Conservation (phyloP, 2,888 invertebrate species). For the Napeogenes sylphis region DNA sequence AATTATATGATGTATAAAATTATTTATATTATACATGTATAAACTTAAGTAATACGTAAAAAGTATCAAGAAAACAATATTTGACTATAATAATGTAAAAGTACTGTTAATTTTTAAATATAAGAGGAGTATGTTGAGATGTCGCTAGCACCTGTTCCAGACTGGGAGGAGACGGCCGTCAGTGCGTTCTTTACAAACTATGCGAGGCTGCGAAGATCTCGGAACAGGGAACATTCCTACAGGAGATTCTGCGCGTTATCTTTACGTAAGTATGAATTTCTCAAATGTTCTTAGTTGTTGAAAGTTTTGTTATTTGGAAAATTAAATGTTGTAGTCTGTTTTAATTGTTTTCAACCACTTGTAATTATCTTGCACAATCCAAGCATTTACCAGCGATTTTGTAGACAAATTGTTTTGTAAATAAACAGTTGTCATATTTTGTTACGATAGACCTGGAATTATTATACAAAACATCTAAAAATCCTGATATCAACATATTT, state of each 20-base stretch:
- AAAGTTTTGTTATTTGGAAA: background rate
- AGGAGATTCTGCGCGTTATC: conserved; percentile 80
- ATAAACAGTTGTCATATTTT: no score
- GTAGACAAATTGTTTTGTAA: no score
- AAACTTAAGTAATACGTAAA: no score
- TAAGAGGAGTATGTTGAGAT: background rate
- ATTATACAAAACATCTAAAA: no score
- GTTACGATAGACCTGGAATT: no score
- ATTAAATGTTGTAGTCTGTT: conserved; percentile 8
- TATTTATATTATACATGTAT: no score
- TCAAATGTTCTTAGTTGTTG: conserved; percentile 11
- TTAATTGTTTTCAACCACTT: conserved; percentile 5
- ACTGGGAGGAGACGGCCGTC: conserved; percentile 75
- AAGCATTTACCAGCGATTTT: no score
- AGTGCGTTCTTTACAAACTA: conserved; percentile 81
- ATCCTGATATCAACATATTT: no score
- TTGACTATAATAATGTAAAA: no score
- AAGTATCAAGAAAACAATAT: no score
- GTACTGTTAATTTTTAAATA: no score
- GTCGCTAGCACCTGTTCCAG: conserved; percentile 47
- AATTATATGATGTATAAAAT: no score
- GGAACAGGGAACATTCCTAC: conserved; percentile 77
- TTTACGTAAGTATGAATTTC: conserved; percentile 78
- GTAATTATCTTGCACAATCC: conserved; percentile 1
- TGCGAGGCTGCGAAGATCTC: conserved; percentile 75